These are phyloP conservation scores for Arenicola marina DNA, from an alignment of 2,888 invertebrate species.

Conservation along the genomic window DNA sequence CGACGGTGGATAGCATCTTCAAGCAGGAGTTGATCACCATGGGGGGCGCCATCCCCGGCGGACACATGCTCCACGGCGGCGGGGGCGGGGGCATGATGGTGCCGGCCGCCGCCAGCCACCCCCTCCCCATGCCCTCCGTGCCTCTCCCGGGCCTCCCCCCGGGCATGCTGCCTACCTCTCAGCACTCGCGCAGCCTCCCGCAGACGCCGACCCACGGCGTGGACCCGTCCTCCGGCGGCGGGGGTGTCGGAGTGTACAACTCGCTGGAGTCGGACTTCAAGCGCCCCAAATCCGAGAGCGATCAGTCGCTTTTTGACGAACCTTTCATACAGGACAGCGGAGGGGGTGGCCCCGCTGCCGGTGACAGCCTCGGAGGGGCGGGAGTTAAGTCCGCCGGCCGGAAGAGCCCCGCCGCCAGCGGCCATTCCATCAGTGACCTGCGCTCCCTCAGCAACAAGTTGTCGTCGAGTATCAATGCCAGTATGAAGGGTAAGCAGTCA, in stretches of 20 bases:
- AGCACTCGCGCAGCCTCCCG: background rate
- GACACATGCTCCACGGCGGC: too few species aligned
- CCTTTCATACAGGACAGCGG: background rate
- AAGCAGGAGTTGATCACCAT: slow-evolving; percentile 25
- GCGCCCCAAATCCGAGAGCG: slow-evolving; percentile 1
- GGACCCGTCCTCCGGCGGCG: background rate
- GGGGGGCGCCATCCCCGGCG: too few species aligned
- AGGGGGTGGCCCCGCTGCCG: background rate
- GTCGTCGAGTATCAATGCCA: too few species aligned
- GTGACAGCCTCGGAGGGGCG: too few species aligned
- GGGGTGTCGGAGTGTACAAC: background rate
- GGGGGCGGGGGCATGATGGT: too few species aligned
- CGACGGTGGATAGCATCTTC: slow-evolving; percentile 31
- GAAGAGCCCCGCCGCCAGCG: background rate
- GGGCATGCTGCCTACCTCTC: too few species aligned
- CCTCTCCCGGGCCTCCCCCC: too few species aligned
- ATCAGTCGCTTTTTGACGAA: background rate
- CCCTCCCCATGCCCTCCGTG: too few species aligned
- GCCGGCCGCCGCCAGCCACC: too few species aligned
- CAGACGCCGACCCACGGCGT: background rate
- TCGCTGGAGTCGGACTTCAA: background rate
- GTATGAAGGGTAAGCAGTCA: background rate
- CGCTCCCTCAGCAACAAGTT: background rate
- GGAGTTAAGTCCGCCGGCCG: background rate
- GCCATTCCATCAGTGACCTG: background rate